Evolutionary conservation across 1,140 invertebrate species (phyloP).

Genomic region (Trichonephila clavata): DNA sequence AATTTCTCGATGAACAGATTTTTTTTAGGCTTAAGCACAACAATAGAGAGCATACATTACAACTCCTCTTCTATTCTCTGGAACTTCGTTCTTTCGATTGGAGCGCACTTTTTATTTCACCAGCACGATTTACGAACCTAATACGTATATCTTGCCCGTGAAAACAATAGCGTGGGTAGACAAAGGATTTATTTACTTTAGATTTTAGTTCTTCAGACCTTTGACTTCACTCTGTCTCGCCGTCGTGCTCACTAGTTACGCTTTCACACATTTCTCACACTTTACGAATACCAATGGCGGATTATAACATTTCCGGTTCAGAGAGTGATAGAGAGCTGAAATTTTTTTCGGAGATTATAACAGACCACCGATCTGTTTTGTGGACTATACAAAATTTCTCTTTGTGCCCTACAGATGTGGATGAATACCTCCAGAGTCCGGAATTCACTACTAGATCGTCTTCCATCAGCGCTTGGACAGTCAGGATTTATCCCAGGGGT

Average conservation of each 20-base stretch:
- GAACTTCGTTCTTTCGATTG: background rate
- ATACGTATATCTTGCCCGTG: background rate
- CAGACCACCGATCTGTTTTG: background rate
- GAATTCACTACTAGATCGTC: constrained; percentile 30
- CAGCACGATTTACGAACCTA: background rate
- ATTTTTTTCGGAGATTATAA: constrained; percentile 9
- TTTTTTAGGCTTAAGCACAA: background rate
- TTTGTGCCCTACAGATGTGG: constrained; percentile 19
- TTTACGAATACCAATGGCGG: background rate
- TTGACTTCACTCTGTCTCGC: background rate
- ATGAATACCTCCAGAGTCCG: constrained; percentile 18
- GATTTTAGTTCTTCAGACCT: background rate
- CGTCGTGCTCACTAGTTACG: too few species aligned
- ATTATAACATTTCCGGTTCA: background rate
- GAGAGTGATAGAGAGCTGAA: background rate
- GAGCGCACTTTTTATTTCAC: background rate
- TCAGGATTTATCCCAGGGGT: constrained; percentile 12
- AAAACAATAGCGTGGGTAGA: background rate
- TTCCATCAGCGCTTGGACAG: background rate
- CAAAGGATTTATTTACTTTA: background rate
- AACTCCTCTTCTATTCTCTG: background rate
- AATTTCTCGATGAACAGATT: background rate
- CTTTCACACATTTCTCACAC: too few species aligned
- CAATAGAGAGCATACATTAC: background rate
- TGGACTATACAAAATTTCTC: constrained; percentile 28